Conservation (phyloP, 2,113 vertebrate genomes). For the Spermophilus dauricus region DNA sequence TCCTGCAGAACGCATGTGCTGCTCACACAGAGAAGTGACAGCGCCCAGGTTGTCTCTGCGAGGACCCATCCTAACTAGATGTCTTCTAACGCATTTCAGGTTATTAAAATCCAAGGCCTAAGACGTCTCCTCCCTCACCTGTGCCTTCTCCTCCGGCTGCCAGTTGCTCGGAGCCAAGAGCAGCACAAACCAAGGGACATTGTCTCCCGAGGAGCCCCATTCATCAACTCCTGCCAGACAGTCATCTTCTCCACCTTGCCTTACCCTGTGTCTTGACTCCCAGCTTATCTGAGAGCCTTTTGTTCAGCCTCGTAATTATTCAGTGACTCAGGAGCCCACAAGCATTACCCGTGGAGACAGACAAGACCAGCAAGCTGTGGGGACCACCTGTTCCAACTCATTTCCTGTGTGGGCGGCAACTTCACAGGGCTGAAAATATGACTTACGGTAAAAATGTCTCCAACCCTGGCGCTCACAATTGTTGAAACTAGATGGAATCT, state of each 20-base stretch:
- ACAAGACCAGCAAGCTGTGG: conserved; percentile 78
- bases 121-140: conserved; percentile 11
- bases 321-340: conserved; percentile 90
- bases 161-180: conserved; percentile 41
- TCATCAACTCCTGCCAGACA: not conserved
- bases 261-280: conserved; percentile 67
- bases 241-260: conserved; percentile 67
- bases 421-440: conserved; percentile 73
- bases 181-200: conserved; percentile 32
- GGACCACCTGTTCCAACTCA: conserved; percentile 88
- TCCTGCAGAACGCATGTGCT: fast-evolving
- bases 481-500: conserved; percentile 67
- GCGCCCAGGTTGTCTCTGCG: no score
- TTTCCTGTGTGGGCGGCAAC: conserved; percentile 86
- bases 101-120: not conserved
- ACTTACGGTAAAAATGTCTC: conserved; percentile 77
- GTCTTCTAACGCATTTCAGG: not conserved
- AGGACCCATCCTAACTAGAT: not conserved
- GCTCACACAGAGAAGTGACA: not conserved
- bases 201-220: conserved; percentile 15
- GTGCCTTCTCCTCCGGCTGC: conserved; percentile 36
- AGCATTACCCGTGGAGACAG: conserved; percentile 80
- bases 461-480: not conserved
- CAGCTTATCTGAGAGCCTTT: conserved; percentile 85
- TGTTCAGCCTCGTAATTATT: conserved; percentile 85